Evolutionary conservation across 2,888 invertebrate genomes (phyloP), one percentile per base, ranked within the genome.

Genomic region (Meliscaeva auricollis): DNA sequence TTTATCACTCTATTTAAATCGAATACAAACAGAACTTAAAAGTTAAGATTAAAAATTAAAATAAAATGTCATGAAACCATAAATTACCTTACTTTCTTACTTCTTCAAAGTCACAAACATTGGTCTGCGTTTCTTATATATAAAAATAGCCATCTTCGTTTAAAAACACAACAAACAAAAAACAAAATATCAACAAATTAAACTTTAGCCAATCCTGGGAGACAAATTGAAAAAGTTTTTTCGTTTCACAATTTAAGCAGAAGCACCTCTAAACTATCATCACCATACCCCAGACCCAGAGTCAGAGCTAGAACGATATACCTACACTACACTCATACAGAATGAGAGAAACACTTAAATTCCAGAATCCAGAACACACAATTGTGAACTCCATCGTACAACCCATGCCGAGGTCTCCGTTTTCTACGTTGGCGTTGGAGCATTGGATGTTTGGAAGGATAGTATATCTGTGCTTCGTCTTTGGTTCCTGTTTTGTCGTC

Each of bases 221-320:
- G 38, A 73, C 72, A 60, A 48, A 60, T 60, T 48, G 70, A 75
- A 81, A 81, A 81, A 81, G 70, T 76, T 82, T 64, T 35, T 44
- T 44, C 56, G 38, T 20, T 56, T 58, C 76, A 70, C 64, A 58
- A 41, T 81, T 81, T 58, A 66, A 72, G 11, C 66, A 82, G 20
- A 44, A 77, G 77, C 72, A 82, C 77, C 70, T 52, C 66, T 32
- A 35, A 32, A 66, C 50, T 48, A 48, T 66, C 64, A 48, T 32
- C 44, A 15, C 32, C 44, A 20, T 35, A 30, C 3, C 3, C n/a
- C 44, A 20, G 46, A 30, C 3, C 3, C n/a, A 26, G 26, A 9
- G 17, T 5, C 11, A 30, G n/a, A 54, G 8, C 32, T 7, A 30
- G 52, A 32, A 4, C 30, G 9, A 46, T 11, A 38, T 11, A n/a